A percentile compares a stretch with the other conserved stretches of the same genome.
Conservation (phyloP, 2,113 vertebrate species). For the Agelaius phoeniceus region DNA sequence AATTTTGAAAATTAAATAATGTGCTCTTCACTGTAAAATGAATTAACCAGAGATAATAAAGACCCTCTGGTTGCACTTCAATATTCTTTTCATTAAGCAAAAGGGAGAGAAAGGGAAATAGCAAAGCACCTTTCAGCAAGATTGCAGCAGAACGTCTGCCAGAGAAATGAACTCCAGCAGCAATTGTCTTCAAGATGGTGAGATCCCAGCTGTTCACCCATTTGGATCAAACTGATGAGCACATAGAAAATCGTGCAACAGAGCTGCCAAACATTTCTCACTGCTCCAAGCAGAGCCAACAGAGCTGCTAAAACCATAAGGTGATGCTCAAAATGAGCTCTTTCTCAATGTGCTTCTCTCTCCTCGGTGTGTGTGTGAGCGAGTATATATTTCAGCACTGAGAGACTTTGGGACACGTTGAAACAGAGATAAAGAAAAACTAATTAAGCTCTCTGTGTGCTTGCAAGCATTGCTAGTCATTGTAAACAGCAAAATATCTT, state of each 20-base stretch:
- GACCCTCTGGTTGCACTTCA: background rate
- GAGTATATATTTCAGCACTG: conserved; percentile 9
- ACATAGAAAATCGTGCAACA: background rate
- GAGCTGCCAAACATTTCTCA: conserved; percentile 54
- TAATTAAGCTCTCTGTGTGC: conserved; percentile 50
- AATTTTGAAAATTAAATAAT: background rate
- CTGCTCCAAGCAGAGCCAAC: conserved; percentile 19
- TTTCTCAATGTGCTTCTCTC: conserved; percentile 8
- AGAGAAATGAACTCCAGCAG: conserved; percentile 43
- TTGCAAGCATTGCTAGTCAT: conserved; percentile 1
- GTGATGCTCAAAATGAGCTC: conserved; percentile 24
- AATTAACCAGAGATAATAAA: background rate
- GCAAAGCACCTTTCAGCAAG: background rate
- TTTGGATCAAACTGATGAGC: conserved; percentile 57
- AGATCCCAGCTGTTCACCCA: conserved; percentile 63
- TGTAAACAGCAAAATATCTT: conserved; percentile 44
- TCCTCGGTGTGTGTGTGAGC: background rate
- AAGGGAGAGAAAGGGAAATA: conserved; percentile 6
- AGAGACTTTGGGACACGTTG: background rate
- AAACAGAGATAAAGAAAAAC: conserved; percentile 42
- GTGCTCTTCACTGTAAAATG: background rate
- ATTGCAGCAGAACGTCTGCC: background rate
- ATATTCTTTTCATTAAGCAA: conserved; percentile 1
- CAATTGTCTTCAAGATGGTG: conserved; percentile 44
- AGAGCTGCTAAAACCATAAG: conserved; percentile 49